Conservation (phyloP, 1,140 invertebrate species). For the Oscheius sp. region DNA sequence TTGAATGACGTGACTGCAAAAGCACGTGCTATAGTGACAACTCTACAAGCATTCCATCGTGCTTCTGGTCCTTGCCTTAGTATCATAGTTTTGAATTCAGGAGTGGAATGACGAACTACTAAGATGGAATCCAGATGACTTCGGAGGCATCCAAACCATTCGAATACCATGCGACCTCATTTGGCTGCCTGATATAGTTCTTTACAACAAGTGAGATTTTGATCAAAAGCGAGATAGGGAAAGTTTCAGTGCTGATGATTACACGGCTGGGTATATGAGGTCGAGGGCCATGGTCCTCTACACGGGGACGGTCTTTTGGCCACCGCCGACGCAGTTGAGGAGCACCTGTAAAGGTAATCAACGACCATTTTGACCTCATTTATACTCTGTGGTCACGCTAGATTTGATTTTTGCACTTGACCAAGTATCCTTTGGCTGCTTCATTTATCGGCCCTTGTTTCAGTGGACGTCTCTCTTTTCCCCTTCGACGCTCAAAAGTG, state of each 20-base stretch:
- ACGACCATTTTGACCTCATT: not conserved
- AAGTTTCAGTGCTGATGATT: constrained; percentile 65
- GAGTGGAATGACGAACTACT: constrained; percentile 88
- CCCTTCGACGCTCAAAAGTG: constrained; percentile 64
- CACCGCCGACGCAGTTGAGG: constrained; percentile 64
- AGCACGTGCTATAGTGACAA: no score
- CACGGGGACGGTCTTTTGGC: constrained; percentile 64
- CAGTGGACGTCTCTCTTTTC: constrained; percentile 64
- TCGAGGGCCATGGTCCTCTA: constrained; percentile 64
- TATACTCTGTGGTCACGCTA: no score
- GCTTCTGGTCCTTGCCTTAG: not conserved
- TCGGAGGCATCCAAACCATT: constrained; percentile 84
- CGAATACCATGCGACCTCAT: constrained; percentile 72
- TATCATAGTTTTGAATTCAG: constrained; percentile 35
- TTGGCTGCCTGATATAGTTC: constrained; percentile 49
- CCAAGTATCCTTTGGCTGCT: not conserved
- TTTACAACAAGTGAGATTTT: constrained; percentile 47
- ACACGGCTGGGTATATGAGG: constrained; percentile 63
- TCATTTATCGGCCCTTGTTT: not conserved
- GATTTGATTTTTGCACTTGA: no score
- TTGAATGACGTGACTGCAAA: no score
- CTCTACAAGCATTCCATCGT: not conserved
- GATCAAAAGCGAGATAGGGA: no score
- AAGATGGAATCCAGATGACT: constrained; percentile 84
- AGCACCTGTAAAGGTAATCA: constrained; percentile 61